Conservation (phyloP, 2,797 vertebrate species). For the Helostoma temminkii region DNA sequence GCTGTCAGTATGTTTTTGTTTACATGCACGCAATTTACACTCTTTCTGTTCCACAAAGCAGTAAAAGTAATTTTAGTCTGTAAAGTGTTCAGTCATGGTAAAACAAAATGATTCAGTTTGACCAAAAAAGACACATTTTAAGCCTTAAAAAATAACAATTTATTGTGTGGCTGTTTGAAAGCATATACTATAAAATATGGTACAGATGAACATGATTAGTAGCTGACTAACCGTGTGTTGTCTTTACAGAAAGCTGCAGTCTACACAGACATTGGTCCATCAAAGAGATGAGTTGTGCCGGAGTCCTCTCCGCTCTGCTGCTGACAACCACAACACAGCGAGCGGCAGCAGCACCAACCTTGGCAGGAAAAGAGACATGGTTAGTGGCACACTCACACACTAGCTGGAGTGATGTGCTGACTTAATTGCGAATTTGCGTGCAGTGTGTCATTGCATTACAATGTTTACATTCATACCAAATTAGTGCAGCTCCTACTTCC, state of each 20-base stretch:
- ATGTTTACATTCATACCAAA: too few relatives aligned
- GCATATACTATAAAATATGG: too few relatives aligned
- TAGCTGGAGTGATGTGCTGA: too few relatives aligned
- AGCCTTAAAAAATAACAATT: too few relatives aligned
- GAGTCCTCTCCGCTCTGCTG: slow-evolving; percentile 65
- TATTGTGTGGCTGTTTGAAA: background rate
- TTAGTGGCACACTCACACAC: slow-evolving; percentile 41
- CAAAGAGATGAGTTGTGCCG: slow-evolving; percentile 65
- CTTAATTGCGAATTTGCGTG: too few relatives aligned
- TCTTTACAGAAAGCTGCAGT: slow-evolving; percentile 75
- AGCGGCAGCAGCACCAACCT: slow-evolving; percentile 54
- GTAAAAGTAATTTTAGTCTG: too few relatives aligned
- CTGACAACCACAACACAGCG: slow-evolving; percentile 12
- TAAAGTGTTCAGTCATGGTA: background rate
- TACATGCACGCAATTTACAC: background rate
- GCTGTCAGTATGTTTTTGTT: background rate
- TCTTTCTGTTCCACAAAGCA: background rate
- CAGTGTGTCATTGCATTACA: too few relatives aligned
- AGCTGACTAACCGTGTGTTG: background rate
- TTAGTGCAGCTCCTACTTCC: too few relatives aligned
- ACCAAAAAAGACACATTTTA: too few relatives aligned
- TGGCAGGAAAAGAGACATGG: slow-evolving; percentile 82
- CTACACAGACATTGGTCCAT: slow-evolving; percentile 60
- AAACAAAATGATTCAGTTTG: background rate
- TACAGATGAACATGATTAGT: fast-evolving